A percentile compares a stretch with the other conserved stretches of the same genome.
These are phyloP conservation scores for Sardina pilchardus DNA, from an alignment of 2,113 vertebrate species.

Conservation along the genomic window DNA sequence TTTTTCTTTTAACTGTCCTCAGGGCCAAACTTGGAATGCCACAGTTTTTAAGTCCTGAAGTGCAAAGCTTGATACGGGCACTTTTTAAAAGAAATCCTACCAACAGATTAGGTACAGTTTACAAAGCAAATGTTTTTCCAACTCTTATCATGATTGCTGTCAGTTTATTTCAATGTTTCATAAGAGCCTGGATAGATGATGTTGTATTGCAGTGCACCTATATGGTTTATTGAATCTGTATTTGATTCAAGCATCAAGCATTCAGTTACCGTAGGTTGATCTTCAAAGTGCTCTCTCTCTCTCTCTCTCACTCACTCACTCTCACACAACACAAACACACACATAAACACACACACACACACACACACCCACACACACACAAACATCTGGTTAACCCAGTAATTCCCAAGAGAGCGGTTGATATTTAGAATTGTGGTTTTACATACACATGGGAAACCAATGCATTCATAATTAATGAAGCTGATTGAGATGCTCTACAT, in stretches of 20 bases:
- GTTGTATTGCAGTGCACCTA: not conserved
- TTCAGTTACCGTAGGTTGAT: not conserved
- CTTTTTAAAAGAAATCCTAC: conserved; percentile 80
- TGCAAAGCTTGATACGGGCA: conserved; percentile 78
- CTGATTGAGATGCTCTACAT: conserved; percentile 9
- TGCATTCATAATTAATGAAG: conserved; percentile 45
- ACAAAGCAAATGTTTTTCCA: not conserved
- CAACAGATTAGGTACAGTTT: conserved; percentile 74
- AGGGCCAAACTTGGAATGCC: conserved; percentile 83
- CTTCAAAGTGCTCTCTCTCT: not conserved
- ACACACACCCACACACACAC: not conserved
- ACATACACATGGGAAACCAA: conserved; percentile 19
- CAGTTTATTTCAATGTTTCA: not conserved
- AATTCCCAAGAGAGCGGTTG: not conserved
- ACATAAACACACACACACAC: not conserved
- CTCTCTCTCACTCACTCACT: too few relatives aligned
- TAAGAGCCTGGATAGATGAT: not conserved
- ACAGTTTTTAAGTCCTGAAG: conserved; percentile 80
- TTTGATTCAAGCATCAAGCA: not conserved
- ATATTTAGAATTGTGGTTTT: conserved; percentile 31
- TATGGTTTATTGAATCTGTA: not conserved
- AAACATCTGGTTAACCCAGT: not conserved
- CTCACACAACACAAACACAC: too few relatives aligned
- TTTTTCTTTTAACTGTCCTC: conserved; percentile 34
- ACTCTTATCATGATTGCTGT: not conserved